Percentiles rank a stretch among this genome's conserved stretches.
Conservation (phyloP, 2,888 invertebrate species). For the Empis livida region DNA sequence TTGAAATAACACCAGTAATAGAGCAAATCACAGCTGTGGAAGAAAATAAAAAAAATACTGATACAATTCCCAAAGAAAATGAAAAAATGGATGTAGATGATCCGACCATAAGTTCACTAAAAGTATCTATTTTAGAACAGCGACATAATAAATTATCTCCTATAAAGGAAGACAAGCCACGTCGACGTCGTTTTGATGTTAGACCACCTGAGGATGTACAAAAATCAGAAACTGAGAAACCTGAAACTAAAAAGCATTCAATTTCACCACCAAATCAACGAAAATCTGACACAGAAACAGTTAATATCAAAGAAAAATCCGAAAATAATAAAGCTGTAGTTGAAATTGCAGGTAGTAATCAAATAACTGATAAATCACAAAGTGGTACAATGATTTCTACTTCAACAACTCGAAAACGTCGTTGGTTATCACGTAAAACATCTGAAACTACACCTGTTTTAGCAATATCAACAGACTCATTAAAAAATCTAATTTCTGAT, state of each 20-base stretch:
- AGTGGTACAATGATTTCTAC: constrained; percentile 18
- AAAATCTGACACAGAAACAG: neutral
- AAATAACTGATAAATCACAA: constrained; percentile 28
- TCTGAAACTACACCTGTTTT: constrained; percentile 44
- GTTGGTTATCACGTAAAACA: constrained; percentile 36
- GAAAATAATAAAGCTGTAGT: constrained; percentile 5
- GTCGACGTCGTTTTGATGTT: neutral
- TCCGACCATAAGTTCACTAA: constrained; percentile 10
- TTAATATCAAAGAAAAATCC: neutral
- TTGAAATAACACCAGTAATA: too few species aligned
- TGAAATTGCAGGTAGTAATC: constrained; percentile 7
- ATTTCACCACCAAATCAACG: neutral
- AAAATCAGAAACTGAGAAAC: neutral
- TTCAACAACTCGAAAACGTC: constrained; percentile 32
- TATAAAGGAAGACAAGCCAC: neutral
- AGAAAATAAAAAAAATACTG: constrained; percentile 7
- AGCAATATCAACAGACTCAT: constrained; percentile 59
- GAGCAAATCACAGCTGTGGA: constrained; percentile 1
- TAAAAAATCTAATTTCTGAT: constrained; percentile 53
- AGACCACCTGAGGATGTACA: neutral
- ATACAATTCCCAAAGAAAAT: constrained; percentile 2
- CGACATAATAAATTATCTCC: too few species aligned
- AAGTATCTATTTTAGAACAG: neutral
- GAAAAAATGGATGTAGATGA: constrained; percentile 18
- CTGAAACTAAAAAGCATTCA: neutral